These are phyloP conservation scores for Neoarius graeffei DNA, from an alignment of 2,113 vertebrate genomes.

Conservation along the genomic window DNA sequence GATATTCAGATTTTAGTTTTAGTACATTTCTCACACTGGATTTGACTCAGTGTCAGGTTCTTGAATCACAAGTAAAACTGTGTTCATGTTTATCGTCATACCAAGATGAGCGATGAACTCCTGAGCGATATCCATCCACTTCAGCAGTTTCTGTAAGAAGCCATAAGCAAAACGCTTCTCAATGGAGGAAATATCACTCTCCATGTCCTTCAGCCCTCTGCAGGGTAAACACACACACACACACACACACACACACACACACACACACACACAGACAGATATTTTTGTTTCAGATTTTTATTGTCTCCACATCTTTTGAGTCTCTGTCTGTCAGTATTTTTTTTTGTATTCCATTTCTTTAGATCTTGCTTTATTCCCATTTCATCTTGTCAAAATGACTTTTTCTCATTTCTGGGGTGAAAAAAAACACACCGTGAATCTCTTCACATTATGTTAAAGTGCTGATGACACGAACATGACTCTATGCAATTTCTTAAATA, in stretches of 20 bases:
- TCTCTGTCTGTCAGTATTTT: background rate
- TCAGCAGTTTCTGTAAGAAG: conserved; percentile 89
- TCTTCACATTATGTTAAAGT: background rate
- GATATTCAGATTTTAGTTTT: background rate
- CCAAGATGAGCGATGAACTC: conserved; percentile 93
- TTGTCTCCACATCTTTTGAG: background rate
- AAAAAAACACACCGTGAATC: background rate
- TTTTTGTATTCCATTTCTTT: background rate
- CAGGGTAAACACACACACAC: conserved; percentile 1
- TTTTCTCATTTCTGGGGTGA: background rate
- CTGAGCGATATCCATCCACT: conserved; percentile 94
- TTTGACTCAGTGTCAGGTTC: background rate
- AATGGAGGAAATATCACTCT: conserved; percentile 90
- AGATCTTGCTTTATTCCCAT: background rate
- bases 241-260: conserved; percentile 8
- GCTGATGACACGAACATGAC: too few species aligned
- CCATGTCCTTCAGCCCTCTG: conserved; percentile 94
- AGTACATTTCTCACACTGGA: background rate
- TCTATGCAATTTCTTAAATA: too few species aligned
- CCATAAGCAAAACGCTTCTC: conserved; percentile 94
- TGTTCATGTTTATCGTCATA: conserved; percentile 52
- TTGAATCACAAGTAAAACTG: background rate
- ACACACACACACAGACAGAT: background rate
- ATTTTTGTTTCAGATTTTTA: too few species aligned
- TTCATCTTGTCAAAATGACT: background rate